Percentiles rank a stretch among this genome's conserved stretches.
These are phyloP conservation scores for Paracentrotus lividus DNA, from an alignment of 53 echinoderm and acorn worm genomes.

Conservation along the genomic window DNA sequence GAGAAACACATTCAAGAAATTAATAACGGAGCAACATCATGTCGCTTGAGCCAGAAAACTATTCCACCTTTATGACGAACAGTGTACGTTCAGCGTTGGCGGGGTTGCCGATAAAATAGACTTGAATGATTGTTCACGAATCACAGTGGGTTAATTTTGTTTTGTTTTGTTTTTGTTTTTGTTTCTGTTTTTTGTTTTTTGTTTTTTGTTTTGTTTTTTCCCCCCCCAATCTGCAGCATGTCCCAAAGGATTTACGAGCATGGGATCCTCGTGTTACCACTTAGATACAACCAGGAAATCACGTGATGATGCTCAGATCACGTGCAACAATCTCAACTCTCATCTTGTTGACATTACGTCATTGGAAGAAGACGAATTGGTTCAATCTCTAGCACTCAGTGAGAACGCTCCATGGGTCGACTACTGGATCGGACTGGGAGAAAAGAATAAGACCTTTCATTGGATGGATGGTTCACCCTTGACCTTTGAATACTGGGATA, in stretches of 20 bases:
- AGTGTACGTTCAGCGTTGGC: too few relatives aligned
- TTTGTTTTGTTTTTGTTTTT: too few relatives aligned
- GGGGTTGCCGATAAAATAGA: too few relatives aligned
- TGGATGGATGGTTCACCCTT: conserved; percentile 20
- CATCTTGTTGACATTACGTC: conserved; percentile 10
- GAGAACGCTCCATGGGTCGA: background rate
- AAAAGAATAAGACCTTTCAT: background rate
- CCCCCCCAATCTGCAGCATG: background rate
- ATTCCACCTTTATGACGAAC: too few relatives aligned
- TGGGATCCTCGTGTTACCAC: background rate
- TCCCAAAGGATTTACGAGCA: background rate
- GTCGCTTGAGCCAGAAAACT: too few relatives aligned
- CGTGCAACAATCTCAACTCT: background rate
- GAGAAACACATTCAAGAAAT: too few relatives aligned
- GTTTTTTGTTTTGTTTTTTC: too few relatives aligned
- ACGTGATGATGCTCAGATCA: conserved; percentile 11
- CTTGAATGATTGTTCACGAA: too few relatives aligned
- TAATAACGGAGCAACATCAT: too few relatives aligned
- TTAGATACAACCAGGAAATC: background rate
- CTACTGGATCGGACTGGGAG: background rate
- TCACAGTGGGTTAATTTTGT: too few relatives aligned
- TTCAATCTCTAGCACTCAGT: background rate
- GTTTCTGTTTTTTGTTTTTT: too few relatives aligned
- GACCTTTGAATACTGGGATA: background rate
- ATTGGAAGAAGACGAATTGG: background rate